Percentiles rank a stretch among this genome's conserved stretches.
Conservation (phyloP, 2,797 vertebrate species). For the Paedocypris micromegethes region DNA sequence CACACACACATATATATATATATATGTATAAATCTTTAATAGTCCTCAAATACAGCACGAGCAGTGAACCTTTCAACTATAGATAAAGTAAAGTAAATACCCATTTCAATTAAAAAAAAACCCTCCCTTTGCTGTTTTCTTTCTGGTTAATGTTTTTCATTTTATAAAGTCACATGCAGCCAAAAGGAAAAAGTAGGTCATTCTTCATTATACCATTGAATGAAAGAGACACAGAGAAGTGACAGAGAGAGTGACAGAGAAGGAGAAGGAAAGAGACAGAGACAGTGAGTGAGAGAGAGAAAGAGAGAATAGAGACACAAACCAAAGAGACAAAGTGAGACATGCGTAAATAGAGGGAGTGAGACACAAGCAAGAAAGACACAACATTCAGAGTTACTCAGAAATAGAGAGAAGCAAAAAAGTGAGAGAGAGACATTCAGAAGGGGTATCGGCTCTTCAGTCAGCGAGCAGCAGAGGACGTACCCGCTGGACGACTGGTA, state of each 20-base stretch:
- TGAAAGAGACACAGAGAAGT: slow-evolving; percentile 8
- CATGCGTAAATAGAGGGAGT: slow-evolving; percentile 8
- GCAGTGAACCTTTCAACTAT: too few species aligned
- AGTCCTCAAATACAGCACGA: too few species aligned
- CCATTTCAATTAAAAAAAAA: background rate
- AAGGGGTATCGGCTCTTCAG: background rate
- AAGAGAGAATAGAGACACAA: slow-evolving; percentile 15
- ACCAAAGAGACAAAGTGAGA: slow-evolving; percentile 35
- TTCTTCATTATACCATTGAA: slow-evolving; percentile 51
- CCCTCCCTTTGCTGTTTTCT: slow-evolving; percentile 20
- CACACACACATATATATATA: too few species aligned
- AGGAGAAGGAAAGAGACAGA: slow-evolving; percentile 3
- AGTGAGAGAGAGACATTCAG: too few species aligned
- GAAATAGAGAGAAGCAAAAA: too few species aligned
- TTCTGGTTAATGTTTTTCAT: slow-evolving; percentile 26
- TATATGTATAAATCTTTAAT: too few species aligned
- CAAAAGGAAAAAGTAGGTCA: slow-evolving; percentile 62
- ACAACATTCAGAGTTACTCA: too few species aligned
- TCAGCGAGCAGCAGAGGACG: slow-evolving; percentile 17
- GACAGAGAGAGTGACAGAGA: slow-evolving; percentile 23
- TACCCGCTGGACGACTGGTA: slow-evolving; percentile 77
- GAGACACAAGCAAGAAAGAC: too few species aligned
- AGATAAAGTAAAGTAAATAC: too few species aligned
- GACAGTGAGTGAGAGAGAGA: slow-evolving; percentile 25
- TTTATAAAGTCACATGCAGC: slow-evolving; percentile 42